These are phyloP conservation scores for Erythrolamprus reginae DNA, from an alignment of 2,113 vertebrate genomes.

Conservation along the genomic window DNA sequence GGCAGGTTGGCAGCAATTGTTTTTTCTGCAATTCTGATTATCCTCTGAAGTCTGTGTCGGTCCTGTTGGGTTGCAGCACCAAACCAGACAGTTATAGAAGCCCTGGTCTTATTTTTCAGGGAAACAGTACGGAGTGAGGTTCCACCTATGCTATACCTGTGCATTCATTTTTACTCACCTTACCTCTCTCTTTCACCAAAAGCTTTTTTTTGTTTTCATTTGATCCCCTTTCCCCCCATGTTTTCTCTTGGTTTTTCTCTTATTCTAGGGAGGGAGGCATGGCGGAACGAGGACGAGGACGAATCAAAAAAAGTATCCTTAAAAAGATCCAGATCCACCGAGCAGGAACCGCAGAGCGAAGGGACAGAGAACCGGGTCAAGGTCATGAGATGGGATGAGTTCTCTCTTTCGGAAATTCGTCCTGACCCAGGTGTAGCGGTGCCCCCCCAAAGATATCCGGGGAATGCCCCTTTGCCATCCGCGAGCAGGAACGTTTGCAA, in stretches of 20 bases:
- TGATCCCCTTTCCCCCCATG: accelerated
- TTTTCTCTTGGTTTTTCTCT: neutral
- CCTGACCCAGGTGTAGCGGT: neutral
- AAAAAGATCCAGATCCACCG: neutral
- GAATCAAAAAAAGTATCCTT: neutral
- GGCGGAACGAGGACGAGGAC: neutral
- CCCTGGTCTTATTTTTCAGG: too few relatives aligned
- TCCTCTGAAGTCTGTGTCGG: too few relatives aligned
- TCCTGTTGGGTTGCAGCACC: too few relatives aligned
- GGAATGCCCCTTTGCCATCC: neutral
- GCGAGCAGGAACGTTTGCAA: neutral
- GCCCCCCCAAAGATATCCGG: neutral
- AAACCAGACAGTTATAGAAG: too few relatives aligned
- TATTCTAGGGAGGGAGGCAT: neutral
- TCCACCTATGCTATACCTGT: too few relatives aligned
- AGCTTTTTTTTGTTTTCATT: neutral
- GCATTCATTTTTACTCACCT: too few relatives aligned
- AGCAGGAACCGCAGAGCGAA: neutral
- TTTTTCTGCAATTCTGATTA: too few relatives aligned
- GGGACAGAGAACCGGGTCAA: neutral
- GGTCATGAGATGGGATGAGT: neutral
- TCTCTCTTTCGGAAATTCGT: neutral
- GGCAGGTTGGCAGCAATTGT: too few relatives aligned
- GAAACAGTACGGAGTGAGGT: too few relatives aligned
- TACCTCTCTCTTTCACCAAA: too few relatives aligned